Base-by-base conservation (phyloP, 2,888 invertebrate genomes). In the Entomobrya proxima region DNA sequence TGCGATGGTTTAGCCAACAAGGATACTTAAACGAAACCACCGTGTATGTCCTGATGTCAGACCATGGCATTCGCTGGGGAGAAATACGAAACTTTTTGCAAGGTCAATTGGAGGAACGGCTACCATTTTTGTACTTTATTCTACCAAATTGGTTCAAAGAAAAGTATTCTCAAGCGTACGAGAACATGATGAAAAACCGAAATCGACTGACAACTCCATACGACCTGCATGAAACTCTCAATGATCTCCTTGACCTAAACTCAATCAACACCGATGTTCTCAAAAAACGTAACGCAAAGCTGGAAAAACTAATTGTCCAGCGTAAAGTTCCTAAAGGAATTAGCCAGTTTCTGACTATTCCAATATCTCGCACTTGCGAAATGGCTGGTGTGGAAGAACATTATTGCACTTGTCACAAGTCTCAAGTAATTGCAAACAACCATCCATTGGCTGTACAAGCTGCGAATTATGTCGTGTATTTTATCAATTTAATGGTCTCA, bases 31-130 rank as follows among this genome's bases (percentile, higher is more conserved):
- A 95, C 76, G 93, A 94, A n/a, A n/a, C n/a, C 32, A 96, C 96
- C 0, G 93, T 94, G 90, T 78, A 97, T 76, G 91, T 96, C 11
- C 91, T 94, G 58, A 93, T 97, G 93, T 97, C 97, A 91, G 98
- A 98, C 91, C 98, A 98, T 91, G 98, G 98, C 0, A 94, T 97
- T 85, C 93, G 98, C 86, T 97, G 96, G 95, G 98, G 97, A 1
- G 93, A 93, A 7, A 96, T 97, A 89, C 93, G 97, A 11, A 93
- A 94, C 89, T 97, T 97, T 0, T 96, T 95, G 92, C 96, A 97
- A 37, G 93, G 92, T 0, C 91, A 92, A 91, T 93, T 98, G 91
- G 98, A 98, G 92, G 98, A 97, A 91, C 94, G 97, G 64, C 93
- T 97, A 81, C 98, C 98, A 0, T 94, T 97, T 88, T 93, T 97